Evolutionary conservation across 2,113 vertebrate genomes (phyloP), one percentile per base, ranked within the genome.

Genomic region (Sisor rabdophorus): DNA sequence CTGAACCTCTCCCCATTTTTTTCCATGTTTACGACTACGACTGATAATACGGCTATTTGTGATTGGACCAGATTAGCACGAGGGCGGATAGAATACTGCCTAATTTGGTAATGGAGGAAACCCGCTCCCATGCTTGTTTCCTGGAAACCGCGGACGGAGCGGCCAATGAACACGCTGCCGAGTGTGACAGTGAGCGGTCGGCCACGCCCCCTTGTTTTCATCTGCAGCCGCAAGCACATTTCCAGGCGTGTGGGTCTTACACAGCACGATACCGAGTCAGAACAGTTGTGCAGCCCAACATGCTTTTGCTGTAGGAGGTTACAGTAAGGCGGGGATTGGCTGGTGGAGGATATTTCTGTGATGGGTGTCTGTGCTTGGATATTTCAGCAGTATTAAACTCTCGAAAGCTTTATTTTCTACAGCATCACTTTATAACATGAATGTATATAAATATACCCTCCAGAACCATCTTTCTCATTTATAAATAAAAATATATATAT

Each of bases 161-260:
- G 68, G 44, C 85, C 81, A 83, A 84, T 86, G 40, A 79, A 17
- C 40, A 22, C 22, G 24, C 50, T 13, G 79, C 44, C 58, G 56
- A 15, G 69, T 20, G 60, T 61, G 76, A 55, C 64, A 50, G 80
- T 71, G 63, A 67, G 44, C 64, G 17, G 30, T 19, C 20, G 16
- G 52, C 53, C 80, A 79, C 82, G 71, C 82, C 82, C 71, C 48
- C 71, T 80, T 77, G 80, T 85, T 82, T 75, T 81, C 67, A 75
- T 81, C 72, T 69, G 30, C 19, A 36, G 58, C 59, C 20, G 55
- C 48, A 56, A 53, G 81, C 73, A 71, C 58, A 79, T 79, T 70
- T 59, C 47, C 12, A 71, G 64, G 55, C 64, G 53, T 59, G 58
- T 71, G 76, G 56, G 19, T 50, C 13, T 28, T 54, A 30, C 63